phyloP scores from a whole-genome alignment of 2,888 invertebrate genomes.

The Hyalella azteca region DNA sequence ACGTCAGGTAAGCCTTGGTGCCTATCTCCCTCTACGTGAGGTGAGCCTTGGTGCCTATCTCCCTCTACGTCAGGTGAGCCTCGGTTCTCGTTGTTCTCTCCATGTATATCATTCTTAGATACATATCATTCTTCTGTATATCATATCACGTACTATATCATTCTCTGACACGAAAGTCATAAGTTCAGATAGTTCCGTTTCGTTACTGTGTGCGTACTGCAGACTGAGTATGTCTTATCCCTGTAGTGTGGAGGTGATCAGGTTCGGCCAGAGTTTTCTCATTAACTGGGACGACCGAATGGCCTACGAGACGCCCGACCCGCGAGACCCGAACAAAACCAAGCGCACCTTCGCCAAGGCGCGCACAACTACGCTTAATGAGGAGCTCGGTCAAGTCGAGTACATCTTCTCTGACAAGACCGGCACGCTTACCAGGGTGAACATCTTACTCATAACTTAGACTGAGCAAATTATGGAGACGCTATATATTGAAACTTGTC shows the following conservation, averaged over 20 bases:
- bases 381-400: constrained; percentile 98
- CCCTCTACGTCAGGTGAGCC: constrained; percentile 90
- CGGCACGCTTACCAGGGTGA: constrained; percentile 91
- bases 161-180: no score
- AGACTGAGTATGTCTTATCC: neutral
- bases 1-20: constrained; percentile 72
- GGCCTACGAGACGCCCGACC: constrained; percentile 71
- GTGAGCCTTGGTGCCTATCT: constrained; percentile 95
- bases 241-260: constrained; percentile 80
- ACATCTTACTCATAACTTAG: no score
- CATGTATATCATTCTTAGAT: no score
- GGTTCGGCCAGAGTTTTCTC: constrained; percentile 96
- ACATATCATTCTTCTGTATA: no score
- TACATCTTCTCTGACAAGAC: constrained; percentile 99
- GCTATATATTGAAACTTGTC: no score
- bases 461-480: no score
- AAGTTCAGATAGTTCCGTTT: no score
- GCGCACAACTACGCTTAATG: constrained; percentile 96
- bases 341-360: constrained; percentile 77
- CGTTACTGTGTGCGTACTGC: no score
- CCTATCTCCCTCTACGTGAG: constrained; percentile 98
- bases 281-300: constrained; percentile 99
- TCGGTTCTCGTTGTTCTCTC: neutral
- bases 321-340: constrained; percentile 70
- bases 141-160: no score